Evolutionary conservation across 1,140 invertebrate genomes (phyloP).

Genomic region (Lordiphosa clarofinis): DNA sequence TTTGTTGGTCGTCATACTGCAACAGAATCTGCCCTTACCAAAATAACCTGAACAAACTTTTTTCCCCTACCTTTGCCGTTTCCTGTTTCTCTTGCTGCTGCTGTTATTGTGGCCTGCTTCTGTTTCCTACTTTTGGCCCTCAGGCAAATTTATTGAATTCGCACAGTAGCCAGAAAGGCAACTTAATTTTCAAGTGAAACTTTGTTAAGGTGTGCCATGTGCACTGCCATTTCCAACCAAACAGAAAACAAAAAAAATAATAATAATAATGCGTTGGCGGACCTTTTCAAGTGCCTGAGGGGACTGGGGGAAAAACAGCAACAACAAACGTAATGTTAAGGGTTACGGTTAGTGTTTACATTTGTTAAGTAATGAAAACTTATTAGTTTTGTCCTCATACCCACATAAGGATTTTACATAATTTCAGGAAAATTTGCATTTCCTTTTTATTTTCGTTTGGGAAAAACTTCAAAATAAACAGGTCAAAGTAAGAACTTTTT

Average conservation of each 20-base stretch:
- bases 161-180: conserved; percentile 56
- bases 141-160: conserved; percentile 69
- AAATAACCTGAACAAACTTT: conserved; percentile 47
- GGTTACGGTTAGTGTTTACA: conserved; percentile 38
- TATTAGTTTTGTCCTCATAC: conserved; percentile 28
- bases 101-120: conserved; percentile 16
- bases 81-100: conserved; percentile 41
- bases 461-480: too few relatives aligned
- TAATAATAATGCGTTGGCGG: conserved; percentile 30
- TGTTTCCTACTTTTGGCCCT: conserved; percentile 23
- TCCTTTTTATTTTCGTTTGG: too few relatives aligned
- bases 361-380: conserved; percentile 50
- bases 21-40: neutral
- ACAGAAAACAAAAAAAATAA: conserved; percentile 17
- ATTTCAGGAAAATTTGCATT: too few relatives aligned
- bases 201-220: conserved; percentile 68
- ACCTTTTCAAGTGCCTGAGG: conserved; percentile 57
- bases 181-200: conserved; percentile 69
- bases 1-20: conserved; percentile 53
- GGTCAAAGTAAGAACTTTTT: conserved; percentile 1
- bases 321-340: conserved; percentile 24
- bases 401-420: too few relatives aligned
- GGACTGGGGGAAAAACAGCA: conserved; percentile 12
- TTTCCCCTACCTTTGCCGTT: conserved; percentile 23
- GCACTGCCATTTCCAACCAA: conserved; percentile 17